Evolutionary conservation across 1,140 invertebrate genomes (phyloP).

Genomic region (Drosophila repleta): DNA sequence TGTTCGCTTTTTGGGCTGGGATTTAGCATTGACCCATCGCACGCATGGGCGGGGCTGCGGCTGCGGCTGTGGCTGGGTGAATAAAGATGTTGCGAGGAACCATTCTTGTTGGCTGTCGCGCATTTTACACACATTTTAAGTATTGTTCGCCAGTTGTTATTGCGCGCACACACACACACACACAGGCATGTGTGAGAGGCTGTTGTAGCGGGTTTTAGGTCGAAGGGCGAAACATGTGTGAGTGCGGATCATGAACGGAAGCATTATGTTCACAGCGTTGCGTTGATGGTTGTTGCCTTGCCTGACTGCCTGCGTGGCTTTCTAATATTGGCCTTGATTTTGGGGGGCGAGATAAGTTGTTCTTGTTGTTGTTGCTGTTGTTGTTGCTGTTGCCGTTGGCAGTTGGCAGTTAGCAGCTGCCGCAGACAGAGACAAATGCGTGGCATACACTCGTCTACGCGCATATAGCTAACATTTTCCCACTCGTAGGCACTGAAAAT

Average conservation of each 20-base stretch:
- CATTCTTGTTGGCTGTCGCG: conserved; percentile 56
- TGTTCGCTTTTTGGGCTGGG: conserved; percentile 5
- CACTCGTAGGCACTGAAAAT: conserved; percentile 70
- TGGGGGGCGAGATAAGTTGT: conserved; percentile 36
- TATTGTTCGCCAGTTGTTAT: conserved; percentile 76
- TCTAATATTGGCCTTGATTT: conserved; percentile 52
- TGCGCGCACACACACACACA: conserved; percentile 21
- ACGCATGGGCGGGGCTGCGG: conserved; percentile 33
- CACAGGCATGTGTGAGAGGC: not conserved
- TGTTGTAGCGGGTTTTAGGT: not conserved
- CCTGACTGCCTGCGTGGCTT: conserved; percentile 33
- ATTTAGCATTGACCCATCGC: conserved; percentile 69
- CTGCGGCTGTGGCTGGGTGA: too few species aligned
- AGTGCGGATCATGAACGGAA: conserved; percentile 26
- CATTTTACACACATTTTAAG: conserved; percentile 78
- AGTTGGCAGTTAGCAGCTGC: conserved; percentile 49
- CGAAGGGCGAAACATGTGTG: conserved; percentile 2
- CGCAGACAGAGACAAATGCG: conserved; percentile 77
- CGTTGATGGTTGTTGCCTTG: conserved; percentile 30
- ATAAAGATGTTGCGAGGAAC: conserved; percentile 62
- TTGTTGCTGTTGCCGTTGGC: conserved; percentile 7
- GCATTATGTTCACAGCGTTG: conserved; percentile 41
- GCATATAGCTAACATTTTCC: not conserved
- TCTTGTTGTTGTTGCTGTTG: conserved; percentile 15
- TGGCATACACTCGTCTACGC: conserved; percentile 17